Evolutionary conservation across 2,888 invertebrate species (phyloP), one percentile per base, ranked within the genome.

Genomic region (Mesorhabditis belari): DNA sequence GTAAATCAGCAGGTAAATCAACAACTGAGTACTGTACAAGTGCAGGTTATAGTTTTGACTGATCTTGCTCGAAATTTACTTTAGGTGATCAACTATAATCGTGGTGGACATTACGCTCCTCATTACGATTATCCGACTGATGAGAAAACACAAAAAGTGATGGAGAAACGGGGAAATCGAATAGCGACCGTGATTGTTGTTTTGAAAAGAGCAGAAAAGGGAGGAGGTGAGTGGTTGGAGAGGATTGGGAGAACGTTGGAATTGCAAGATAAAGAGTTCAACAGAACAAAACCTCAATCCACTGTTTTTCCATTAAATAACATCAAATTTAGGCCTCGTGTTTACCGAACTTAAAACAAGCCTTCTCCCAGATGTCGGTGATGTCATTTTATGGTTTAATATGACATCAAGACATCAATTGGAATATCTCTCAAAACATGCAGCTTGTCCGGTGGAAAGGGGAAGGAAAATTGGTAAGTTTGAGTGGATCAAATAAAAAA

Each of bases 341-440:
- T 79, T 77, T 28, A 75, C 76, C 2, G 52, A 65, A 21, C 50
- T 76, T 1, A 61, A 64, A 1, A 17, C 73, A 21, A 67, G 66
- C 5, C 64, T 76, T 5, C 60, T 64, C 17, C 76, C 78, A 0
- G 67, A 70, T 27, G 58, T 58, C 4, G 78, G 78, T 49, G 63
- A 66, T 49, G 67, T 78, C 1, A 27, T 75, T 5, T 55, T 77
- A 3, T 77, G 74, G 76, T 55, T 75, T 54, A 77, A 77, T 57
- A 62, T 67, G 5, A 58, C 69, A 12, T 58, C 71, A 1, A 65
- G 69, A 56, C 64, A 64, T 26, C 50, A 53, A 5, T 52, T 50
- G 9, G 69, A 74, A 28, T 12, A 57, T 0, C 21, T 29, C 50
- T 60, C 62, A 3, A 49, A 68, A 2, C 75, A 75, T 55, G 75